Evolutionary conservation across 2,888 invertebrate species (phyloP), one percentile per base, ranked within the genome.

Genomic region (Gastracanthus pulcherrimus): DNA sequence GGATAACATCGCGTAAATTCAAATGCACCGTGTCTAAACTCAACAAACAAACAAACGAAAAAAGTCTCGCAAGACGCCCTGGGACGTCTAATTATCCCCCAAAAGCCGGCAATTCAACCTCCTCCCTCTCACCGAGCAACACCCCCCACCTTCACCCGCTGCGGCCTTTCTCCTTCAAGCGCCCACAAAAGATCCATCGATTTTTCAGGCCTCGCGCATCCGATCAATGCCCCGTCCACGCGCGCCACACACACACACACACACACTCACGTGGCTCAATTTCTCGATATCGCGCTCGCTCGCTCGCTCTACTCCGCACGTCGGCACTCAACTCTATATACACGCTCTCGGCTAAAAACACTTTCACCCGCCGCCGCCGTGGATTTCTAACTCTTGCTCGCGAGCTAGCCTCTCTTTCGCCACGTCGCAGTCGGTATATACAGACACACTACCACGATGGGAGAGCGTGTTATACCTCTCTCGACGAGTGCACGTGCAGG

Each of bases 291-390:
- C 69, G 58, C 66, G 67, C 76, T 51, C 64, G 31, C 62, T 19
- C 19, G 34, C 62, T 9, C 7, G 34, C 62, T n/a, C 58, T 3
- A 62, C 31, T 31, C 19, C 31, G 41, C n/a, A 26, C 58, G 29
- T n/a, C n/a, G n/a, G n/a, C n/a, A n/a, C n/a, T n/a, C n/a, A n/a
- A n/a, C n/a, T n/a, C n/a, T n/a, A n/a, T n/a, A n/a, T n/a, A n/a
- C n/a, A n/a, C n/a, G 60, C 72, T 31, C 60, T 69, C 41, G 36
- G 74, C 75, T 76, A 31, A 75, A 82, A 82, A 60, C 79, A 82
- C 82, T 82, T 82, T 82, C 82, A 82, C 82, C 76, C 67, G 67
- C 6, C 29, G 51, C 67, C 41, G 58, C 31, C 72, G 41, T 13
- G 66, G 75, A 77, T 82, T 82, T 78, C 81, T 75, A 82, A 75